Base-by-base conservation (phyloP, 2,888 invertebrate genomes). In the Thecocarcelia acutangulata region DNA sequence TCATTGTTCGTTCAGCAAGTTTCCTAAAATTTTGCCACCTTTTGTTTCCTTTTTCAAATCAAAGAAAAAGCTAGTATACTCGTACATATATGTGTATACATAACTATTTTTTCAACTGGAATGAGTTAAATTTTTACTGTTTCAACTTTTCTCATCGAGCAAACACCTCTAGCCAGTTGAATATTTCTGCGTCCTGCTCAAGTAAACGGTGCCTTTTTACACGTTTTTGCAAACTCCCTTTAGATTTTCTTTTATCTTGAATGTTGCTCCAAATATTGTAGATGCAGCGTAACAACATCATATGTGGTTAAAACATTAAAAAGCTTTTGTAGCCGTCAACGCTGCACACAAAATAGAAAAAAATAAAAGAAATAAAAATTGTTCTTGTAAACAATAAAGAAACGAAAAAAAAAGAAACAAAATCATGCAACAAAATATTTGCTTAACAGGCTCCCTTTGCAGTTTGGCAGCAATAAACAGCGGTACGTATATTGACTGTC, bases 271-370 rank as follows among this genome's bases (percentile, higher is more conserved):
- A 58, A 37, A 37, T 46, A 28, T n/a, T n/a, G n/a, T 12, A 15
- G n/a, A 42, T 52, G 40, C 72, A 59, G 21, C 48, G 28, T 64
- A 64, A 78, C 77, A 78, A 48, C 48, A 72, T 80, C 44, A 37
- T 76, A 81, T 81, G 76, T 76, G 80, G 76, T 24, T 68, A 68
- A 81, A 81, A 81, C 80, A 81, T 68, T 76, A 73, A 81, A 81
- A 81, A 48, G 72, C 72, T 76, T 59, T 81, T 76, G 46, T 33
- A 73, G 50, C 42, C 33, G 44, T 66, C 58, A 68, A 69, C 46
- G 40, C 8, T 6, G 46, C 0, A 12, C 12, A 17, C 9, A 24
- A 33, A 50, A 52, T n/a, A 24, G 24, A 28, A 24, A 59, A 42
- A 33, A 52, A 24, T 3, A 0, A 33, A 58, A 24, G 17, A 0